A percentile compares a stretch with the other conserved stretches of the same genome.
phyloP scores from a whole-genome alignment of 2,797 vertebrate species.

The Myotis pilosus region DNA sequence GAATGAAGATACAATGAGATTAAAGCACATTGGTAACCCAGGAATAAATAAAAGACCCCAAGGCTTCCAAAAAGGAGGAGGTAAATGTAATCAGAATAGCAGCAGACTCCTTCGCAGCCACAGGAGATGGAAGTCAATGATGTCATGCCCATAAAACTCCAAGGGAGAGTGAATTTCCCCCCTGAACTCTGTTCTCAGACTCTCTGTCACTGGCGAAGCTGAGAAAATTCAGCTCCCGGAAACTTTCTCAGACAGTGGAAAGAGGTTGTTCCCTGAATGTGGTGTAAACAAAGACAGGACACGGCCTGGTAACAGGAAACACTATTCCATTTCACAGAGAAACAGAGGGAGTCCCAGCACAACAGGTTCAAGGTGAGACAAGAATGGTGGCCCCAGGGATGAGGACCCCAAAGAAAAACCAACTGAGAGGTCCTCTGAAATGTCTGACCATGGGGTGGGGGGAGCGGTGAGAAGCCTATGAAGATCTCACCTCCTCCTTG shows the following conservation, averaged over 20 bases:
- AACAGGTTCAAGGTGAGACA: background rate
- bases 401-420: no score
- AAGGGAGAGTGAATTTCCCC: background rate
- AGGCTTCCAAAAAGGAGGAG: background rate
- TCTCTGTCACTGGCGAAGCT: background rate
- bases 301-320: background rate
- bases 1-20: background rate
- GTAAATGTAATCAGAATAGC: background rate
- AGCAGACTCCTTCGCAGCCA: background rate
- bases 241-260: background rate
- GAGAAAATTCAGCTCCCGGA: background rate
- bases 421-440: accelerated
- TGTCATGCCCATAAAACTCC: background rate
- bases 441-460: accelerated
- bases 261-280: background rate
- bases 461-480: accelerated
- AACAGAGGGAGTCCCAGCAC: background rate
- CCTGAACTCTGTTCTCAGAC: background rate
- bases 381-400: background rate
- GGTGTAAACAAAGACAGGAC: background rate
- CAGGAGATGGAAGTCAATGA: background rate
- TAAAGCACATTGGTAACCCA: background rate
- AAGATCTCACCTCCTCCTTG: background rate
- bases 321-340: background rate
- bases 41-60: background rate